Base-by-base conservation (phyloP, 2,888 invertebrate species). In the Oligia strigilis region DNA sequence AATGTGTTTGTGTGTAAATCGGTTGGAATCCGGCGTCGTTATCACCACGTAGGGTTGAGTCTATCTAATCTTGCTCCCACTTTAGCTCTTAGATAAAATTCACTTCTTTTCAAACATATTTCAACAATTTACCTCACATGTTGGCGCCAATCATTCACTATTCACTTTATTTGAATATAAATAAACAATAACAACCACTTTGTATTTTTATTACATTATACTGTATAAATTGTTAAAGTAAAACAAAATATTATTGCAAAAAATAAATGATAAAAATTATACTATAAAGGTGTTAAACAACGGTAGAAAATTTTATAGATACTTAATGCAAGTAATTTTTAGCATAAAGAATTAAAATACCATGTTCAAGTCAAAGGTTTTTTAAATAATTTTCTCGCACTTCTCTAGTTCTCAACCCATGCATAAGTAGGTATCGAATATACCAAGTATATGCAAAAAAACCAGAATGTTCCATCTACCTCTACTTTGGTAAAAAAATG, bases 11-110 rank as follows among this genome's bases (percentile, higher is more conserved):
- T 94, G 93, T 93, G 92, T 92, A 91, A 92, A 91, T 92, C 84
- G 91, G 91, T 89, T 92, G 93, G 94, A 95, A 95, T 95, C 93
- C 94, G 90, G 91, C 88, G 90, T 87, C 89, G 91, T 95, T 96
- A 96, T 96, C 96, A 93, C 79, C 80, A 85, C 90, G 92, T 94
- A 96, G 96, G 96, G 96, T 94, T 94, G 94, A 91, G 92, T 89
- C 92, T 95, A 96, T 96, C 96, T 96, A 94, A 96, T 96, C 96
- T 94, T 92, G 90, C 92, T 94, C 92, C 92, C 92, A 94, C 93
- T 94, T 92, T 93, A 92, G 88, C 89, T 93, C 89, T 89, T 89
- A 92, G 94, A 95, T 95, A 94, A 94, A 93, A 92, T 82, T 91
- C 84, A 92, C 89, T 90, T 92, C 89, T 93, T 93, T 93, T 89